phyloP scores from a whole-genome alignment of 2,797 vertebrate genomes.

The Coranthus polyacanthus region DNA sequence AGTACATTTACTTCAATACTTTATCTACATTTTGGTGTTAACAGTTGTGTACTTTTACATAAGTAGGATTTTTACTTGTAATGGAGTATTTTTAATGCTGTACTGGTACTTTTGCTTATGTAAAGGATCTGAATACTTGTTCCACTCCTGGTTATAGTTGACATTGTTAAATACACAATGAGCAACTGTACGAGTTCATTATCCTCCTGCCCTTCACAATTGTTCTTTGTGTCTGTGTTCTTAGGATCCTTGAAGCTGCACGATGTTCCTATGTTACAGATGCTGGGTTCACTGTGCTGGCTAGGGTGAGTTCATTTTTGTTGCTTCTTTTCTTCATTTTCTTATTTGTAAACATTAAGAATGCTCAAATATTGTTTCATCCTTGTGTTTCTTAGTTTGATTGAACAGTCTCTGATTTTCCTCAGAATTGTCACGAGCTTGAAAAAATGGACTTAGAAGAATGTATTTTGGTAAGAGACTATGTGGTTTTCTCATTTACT shows the following conservation, averaged over 20 bases:
- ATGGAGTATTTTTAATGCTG: too few relatives aligned
- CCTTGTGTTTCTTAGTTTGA: neutral
- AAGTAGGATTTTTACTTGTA: too few relatives aligned
- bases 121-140: too few relatives aligned
- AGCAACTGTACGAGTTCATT: neutral
- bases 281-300: conserved; percentile 91
- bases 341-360: conserved; percentile 17
- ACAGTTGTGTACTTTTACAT: too few relatives aligned
- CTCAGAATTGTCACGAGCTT: conserved; percentile 93
- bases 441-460: conserved; percentile 98
- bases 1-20: too few relatives aligned
- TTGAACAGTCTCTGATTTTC: conserved; percentile 14
- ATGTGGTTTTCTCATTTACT: conserved; percentile 10
- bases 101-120: too few relatives aligned
- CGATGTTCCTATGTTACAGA: conserved; percentile 94
- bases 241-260: conserved; percentile 93
- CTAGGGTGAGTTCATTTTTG: conserved; percentile 85
- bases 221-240: conserved; percentile 47
- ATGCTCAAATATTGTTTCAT: conserved; percentile 5
- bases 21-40: too few relatives aligned
- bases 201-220: conserved; percentile 1
- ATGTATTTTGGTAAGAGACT: conserved; percentile 91
- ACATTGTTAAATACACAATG: neutral
- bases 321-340: conserved; percentile 14
- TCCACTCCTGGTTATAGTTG: neutral